Evolutionary conservation across 2,797 vertebrate genomes (phyloP).

Genomic region (Perodicticus potto): DNA sequence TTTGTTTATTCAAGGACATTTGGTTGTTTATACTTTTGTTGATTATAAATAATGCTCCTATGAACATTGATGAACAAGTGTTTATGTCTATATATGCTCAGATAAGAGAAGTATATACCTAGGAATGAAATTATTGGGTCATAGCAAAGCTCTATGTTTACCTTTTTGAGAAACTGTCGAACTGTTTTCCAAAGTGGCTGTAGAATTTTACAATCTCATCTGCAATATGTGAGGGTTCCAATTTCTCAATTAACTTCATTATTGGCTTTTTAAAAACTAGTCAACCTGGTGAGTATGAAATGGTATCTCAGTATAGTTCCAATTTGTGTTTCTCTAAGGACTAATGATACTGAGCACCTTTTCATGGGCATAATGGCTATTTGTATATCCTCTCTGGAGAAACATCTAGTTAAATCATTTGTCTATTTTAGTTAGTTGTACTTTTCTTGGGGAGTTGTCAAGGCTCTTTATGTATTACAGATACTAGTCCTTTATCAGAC

Average conservation of each 20-base stretch:
- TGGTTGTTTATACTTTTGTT: background rate
- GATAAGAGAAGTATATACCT: background rate
- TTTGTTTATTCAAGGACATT: background rate
- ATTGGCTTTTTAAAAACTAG: background rate
- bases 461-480: background rate
- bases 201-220: background rate
- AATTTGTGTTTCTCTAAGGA: background rate
- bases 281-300: background rate
- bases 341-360: background rate
- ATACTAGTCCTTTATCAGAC: background rate
- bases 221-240: no score
- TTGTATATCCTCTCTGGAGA: background rate
- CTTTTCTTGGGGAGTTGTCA: background rate
- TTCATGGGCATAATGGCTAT: background rate
- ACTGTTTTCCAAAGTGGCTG: background rate
- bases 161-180: background rate
- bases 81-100: background rate
- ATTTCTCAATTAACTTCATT: background rate
- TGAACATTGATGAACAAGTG: background rate
- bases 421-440: background rate
- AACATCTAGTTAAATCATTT: background rate
- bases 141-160: background rate
- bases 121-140: background rate
- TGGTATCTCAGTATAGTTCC: background rate
- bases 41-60: background rate